Evolutionary conservation across 2,113 vertebrate species (phyloP).

Genomic region (Corynorhinus townsendii): DNA sequence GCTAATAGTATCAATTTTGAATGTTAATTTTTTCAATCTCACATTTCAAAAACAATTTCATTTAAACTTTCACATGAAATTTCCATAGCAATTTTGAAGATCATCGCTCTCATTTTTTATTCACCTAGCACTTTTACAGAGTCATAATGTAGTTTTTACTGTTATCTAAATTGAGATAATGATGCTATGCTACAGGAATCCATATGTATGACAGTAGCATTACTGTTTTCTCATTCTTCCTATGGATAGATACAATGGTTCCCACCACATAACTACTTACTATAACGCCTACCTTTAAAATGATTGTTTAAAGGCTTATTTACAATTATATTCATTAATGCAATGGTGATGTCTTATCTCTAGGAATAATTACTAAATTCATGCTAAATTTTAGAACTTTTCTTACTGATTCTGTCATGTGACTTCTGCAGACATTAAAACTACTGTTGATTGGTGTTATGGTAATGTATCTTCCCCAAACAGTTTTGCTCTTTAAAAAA

Average conservation of each 20-base stretch:
- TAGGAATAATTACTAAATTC: background rate
- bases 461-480: background rate
- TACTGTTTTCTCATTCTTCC: background rate
- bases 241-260: background rate
- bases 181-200: background rate
- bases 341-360: background rate
- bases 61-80: background rate
- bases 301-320: background rate
- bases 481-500: background rate
- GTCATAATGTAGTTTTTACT: background rate
- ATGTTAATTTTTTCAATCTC: background rate
- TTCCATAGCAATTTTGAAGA: background rate
- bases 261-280: background rate
- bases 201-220: background rate
- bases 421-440: background rate
- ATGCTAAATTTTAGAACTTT: background rate
- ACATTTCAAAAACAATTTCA: background rate
- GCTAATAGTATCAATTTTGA: background rate
- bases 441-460: background rate
- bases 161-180: background rate
- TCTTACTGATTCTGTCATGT: background rate
- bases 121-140: background rate
- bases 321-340: background rate
- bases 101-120: background rate
- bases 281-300: background rate